Conservation (phyloP, 2,113 vertebrate species). For the Castor canadensis region DNA sequence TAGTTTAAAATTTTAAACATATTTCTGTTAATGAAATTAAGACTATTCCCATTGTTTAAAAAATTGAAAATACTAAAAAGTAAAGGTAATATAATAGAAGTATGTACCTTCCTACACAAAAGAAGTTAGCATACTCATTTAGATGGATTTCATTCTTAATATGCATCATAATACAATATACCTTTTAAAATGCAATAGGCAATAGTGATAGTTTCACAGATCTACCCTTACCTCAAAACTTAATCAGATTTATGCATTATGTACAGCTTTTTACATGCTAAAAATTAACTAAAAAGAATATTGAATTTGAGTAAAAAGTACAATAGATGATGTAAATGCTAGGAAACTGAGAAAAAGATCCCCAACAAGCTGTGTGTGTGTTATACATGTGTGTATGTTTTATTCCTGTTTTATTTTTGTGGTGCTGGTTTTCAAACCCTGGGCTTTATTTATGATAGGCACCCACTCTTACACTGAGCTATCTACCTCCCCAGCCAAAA, state of each 20-base stretch:
- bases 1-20: background rate
- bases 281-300: too few relatives aligned
- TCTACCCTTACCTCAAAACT: too few relatives aligned
- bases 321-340: background rate
- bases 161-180: background rate
- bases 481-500: too few relatives aligned
- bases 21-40: slow-evolving; percentile 20
- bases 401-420: too few relatives aligned
- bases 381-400: background rate
- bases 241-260: too few relatives aligned
- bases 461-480: too few relatives aligned
- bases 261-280: too few relatives aligned
- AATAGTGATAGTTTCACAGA: too few relatives aligned
- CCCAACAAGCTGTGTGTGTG: too few relatives aligned
- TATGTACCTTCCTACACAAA: background rate
- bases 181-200: background rate
- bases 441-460: too few relatives aligned
- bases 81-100: background rate
- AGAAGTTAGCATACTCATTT: background rate
- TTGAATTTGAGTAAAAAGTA: too few relatives aligned
- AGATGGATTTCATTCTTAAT: background rate
- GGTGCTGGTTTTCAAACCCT: too few relatives aligned
- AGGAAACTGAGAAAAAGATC: background rate
- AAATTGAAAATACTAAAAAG: background rate
- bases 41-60: background rate